Evolutionary conservation across 2,113 vertebrate species (phyloP).

Genomic region (Sturnira hondurensis): DNA sequence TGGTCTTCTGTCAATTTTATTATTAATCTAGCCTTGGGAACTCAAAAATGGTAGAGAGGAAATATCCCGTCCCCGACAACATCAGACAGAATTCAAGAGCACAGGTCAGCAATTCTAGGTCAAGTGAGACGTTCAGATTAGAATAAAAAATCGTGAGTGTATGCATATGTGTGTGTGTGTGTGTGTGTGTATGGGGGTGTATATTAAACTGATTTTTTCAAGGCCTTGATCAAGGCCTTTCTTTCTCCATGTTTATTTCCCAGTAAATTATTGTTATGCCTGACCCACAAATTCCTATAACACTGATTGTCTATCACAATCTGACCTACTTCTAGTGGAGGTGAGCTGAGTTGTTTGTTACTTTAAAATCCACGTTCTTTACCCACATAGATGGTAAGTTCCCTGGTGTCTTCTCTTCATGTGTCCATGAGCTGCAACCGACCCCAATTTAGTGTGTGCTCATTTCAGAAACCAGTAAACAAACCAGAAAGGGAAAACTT

Average conservation of each 20-base stretch:
- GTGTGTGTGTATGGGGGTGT: not conserved
- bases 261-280: not conserved
- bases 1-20: not conserved
- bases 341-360: not conserved
- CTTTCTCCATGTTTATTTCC: not conserved
- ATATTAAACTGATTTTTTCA: not conserved
- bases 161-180: not conserved
- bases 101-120: not conserved
- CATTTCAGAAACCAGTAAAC: constrained; percentile 55
- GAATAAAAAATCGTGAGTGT: not conserved
- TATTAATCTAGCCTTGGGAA: not conserved
- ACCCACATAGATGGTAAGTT: not conserved
- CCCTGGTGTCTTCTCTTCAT: not conserved
- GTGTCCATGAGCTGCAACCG: not conserved
- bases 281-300: not conserved
- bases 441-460: not conserved
- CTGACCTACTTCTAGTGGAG: not conserved
- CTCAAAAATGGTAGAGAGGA: not conserved
- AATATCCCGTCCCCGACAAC: not conserved
- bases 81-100: not conserved
- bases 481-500: constrained; percentile 20
- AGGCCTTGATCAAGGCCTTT: not conserved
- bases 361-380: not conserved
- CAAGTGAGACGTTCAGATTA: not conserved
- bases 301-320: not conserved